Percentiles rank a stretch among this genome's conserved stretches.
These are phyloP conservation scores for Epizoanthus stellaris DNA, from an alignment of 92 coral and sea anemone genomes.

Conservation along the genomic window DNA sequence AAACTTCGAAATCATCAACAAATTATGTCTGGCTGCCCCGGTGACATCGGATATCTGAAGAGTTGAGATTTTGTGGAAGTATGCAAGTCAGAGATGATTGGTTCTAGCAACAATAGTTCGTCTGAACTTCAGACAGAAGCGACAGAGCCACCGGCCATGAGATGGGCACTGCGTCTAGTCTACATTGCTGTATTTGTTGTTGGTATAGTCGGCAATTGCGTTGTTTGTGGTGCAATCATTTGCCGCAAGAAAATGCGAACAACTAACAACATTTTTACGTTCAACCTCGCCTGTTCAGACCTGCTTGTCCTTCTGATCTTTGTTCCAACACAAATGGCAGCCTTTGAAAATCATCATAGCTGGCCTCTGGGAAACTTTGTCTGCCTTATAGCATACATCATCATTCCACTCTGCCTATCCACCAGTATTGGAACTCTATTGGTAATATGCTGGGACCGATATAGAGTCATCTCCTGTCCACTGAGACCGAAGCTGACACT, in stretches of 20 bases:
- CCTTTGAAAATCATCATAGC: constrained; percentile 90
- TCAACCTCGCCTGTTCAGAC: constrained; percentile 87
- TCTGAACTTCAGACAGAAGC: neutral
- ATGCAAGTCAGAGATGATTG: constrained; percentile 4
- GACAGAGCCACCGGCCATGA: constrained; percentile 70
- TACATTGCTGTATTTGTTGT: constrained; percentile 75
- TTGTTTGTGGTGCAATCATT: constrained; percentile 82
- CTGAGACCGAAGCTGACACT: constrained; percentile 71
- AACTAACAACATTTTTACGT: constrained; percentile 80
- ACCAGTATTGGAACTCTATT: constrained; percentile 82
- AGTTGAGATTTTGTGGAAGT: constrained; percentile 1
- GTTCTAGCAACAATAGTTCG: neutral
- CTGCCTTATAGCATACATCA: constrained; percentile 80
- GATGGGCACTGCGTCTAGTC: constrained; percentile 79
- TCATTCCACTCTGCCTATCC: constrained; percentile 85
- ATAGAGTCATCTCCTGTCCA: constrained; percentile 80
- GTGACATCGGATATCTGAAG: too few species aligned
- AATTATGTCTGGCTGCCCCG: too few species aligned
- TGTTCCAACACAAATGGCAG: constrained; percentile 95
- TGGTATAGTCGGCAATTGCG: constrained; percentile 83
- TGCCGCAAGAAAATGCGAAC: constrained; percentile 82
- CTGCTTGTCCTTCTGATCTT: constrained; percentile 77
- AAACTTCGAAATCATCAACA: too few species aligned
- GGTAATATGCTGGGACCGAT: constrained; percentile 85
- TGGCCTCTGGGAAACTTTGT: constrained; percentile 90